Base-by-base conservation (phyloP, 1,140 invertebrate genomes). In the Triops longicaudatus region DNA sequence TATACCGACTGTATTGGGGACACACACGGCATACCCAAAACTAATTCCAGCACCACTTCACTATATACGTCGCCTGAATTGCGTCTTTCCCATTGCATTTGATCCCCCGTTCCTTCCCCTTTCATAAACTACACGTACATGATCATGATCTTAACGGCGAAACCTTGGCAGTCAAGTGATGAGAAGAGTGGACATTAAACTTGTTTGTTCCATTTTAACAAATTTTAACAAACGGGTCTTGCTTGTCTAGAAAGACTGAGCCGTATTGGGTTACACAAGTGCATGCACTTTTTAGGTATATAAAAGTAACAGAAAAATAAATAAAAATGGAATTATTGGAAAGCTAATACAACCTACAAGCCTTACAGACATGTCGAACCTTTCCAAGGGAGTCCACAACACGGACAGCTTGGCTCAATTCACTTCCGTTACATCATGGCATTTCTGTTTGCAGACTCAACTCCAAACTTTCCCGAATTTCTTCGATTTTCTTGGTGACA, bases 1-100 rank as follows among this genome's bases (percentile, higher is more conserved):
- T 63, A 63, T 63, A 63, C 50, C 73, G 73, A 73, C 73, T 42
- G 37, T 37, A 42, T 73, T 73, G 28, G 73, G 73, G 37, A n/a
- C 73, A 73, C 50, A 63, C 50, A 63, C 22, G 50, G 50, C 50
- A 63, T 63, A 63, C 50, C 50, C 50, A 63, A n/a, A 63, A 17
- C 22, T 63, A n/a, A 63, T 63, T 37, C 50, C n/a, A 22, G 50
- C 50, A 63, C 50, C 50, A 63, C 50, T 63, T 63, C 50, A 63
- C 50, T 63, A n/a, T 12, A 22, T 37, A 37, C 22, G 50, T 63
- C 50, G 50, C 50, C 50, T 63, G 50, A 63, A n/a, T n/a, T 63
- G n/a, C 1, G 22, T 63, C 22, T n/a, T 63, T 17, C 50, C 50
- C 50, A 63, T 63, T 63, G 17, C 22, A n/a, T 63, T 63, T 22